Conservation (phyloP, 2,888 invertebrate genomes). For the Nomada hirtipes region DNA sequence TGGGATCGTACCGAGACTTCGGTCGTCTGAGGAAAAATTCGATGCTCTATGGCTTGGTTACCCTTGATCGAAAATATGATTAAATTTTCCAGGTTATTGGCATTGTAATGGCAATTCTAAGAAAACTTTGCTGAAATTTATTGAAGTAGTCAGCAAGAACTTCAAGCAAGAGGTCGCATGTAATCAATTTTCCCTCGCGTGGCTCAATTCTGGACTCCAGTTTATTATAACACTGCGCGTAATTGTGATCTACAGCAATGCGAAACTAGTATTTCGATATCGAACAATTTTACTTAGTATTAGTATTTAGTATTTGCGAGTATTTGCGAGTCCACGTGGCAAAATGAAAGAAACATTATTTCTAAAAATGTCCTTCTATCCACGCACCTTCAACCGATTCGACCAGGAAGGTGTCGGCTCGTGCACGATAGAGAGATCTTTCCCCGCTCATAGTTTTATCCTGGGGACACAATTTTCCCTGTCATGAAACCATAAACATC, state of each 20-base stretch:
- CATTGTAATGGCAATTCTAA: neutral
- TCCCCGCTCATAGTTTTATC: constrained; percentile 56
- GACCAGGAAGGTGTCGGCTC: constrained; percentile 23
- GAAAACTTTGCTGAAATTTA: too few relatives aligned
- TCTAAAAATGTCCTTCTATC: neutral
- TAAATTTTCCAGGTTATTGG: constrained; percentile 18
- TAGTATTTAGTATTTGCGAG: too few relatives aligned
- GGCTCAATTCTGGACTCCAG: too few relatives aligned
- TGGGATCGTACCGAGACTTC: constrained; percentile 6
- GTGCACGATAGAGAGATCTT: constrained; percentile 45
- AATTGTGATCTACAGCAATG: too few relatives aligned
- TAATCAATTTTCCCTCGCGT: too few relatives aligned
- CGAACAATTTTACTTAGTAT: too few relatives aligned
- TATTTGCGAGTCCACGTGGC: too few relatives aligned
- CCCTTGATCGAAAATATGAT: constrained; percentile 24
- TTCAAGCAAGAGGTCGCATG: too few relatives aligned
- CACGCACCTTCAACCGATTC: constrained; percentile 20
- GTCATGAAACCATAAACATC: constrained; percentile 81
- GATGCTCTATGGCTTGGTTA: neutral
- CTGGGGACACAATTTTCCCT: constrained; percentile 78
- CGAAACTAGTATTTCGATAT: too few relatives aligned
- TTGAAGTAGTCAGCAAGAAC: too few relatives aligned
- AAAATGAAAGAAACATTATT: too few relatives aligned
- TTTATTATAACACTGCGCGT: too few relatives aligned
- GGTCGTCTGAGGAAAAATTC: constrained; percentile 12